Evolutionary conservation across 53 echinoderm and acorn worm species (phyloP), one percentile per base, ranked within the genome.

Genomic region (Actinopyga echinites): DNA sequence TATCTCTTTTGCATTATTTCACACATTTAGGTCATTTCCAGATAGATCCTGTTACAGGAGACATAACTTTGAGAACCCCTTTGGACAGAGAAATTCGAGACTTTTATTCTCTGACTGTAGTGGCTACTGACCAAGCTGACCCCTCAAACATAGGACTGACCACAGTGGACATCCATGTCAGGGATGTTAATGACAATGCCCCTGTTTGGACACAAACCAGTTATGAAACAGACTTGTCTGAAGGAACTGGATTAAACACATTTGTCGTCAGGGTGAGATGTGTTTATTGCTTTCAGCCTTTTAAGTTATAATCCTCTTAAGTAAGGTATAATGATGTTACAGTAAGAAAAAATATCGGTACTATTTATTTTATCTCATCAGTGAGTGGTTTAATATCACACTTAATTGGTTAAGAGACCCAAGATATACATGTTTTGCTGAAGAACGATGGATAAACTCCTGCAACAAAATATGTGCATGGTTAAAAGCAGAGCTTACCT

Each of bases 141-240:
- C 87, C 91, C 23, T 71, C 78, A 6, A 91, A 79, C 57, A 79
- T 57, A n/a, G 85, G 84, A 2, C 74, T 88, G 21, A 89, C 92
- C 34, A 88, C 86, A 0, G 83, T 97, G 23, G 82, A 75, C 17
- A 59, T 99, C 4, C 71, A 81, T 30, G 90, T 99, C 11, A 44
- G 35, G 21, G 99, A 99, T 74, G 86, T 82, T 44, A 99, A 99
- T 43, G 99, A 99, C 56, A 99, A 99, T 45, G 84, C 82, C 31
- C 99, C 99, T 3, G 66, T 78, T 37, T 91, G 89, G 92, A 64
- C 29, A 23, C 79, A 34, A 8, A 54, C 63, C 15, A 74, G 26
- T 33, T 95, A 92, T 54, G 43, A 56, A 6, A 83, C 64, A 9
- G 86, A 79, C 31, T 53, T 99, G 17, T 54, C 80, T 0, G 95